These are phyloP conservation scores for Goniozus legneri DNA, from an alignment of 1,140 invertebrate genomes.

Conservation along the genomic window DNA sequence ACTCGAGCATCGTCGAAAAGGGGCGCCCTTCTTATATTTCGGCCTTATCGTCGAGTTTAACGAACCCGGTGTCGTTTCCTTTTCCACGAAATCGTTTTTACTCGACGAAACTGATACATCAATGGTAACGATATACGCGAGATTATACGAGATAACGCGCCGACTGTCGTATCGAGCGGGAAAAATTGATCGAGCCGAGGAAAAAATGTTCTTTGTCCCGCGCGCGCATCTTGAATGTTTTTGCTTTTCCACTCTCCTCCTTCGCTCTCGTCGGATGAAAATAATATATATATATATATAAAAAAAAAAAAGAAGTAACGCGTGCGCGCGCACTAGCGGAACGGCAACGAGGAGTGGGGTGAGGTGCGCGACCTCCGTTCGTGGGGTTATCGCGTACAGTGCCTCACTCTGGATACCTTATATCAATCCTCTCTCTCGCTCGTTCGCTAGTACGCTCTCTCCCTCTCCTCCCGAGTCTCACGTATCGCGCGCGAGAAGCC, in stretches of 20 bases:
- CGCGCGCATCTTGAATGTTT: slow-evolving; percentile 5
- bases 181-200: no score
- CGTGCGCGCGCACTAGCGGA: slow-evolving; percentile 11
- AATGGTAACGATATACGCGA: no score
- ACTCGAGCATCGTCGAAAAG: slow-evolving; percentile 2
- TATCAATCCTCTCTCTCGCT: slow-evolving; percentile 42
- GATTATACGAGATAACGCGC: no score
- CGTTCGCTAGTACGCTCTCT: no score
- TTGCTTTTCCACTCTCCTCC: slow-evolving; percentile 11
- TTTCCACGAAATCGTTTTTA: no score
- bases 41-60: slow-evolving; percentile 9
- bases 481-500: no score
- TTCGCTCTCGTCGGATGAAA: slow-evolving; percentile 8
- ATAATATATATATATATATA: background rate
- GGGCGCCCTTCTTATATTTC: slow-evolving; percentile 8
- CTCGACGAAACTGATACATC: no score
- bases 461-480: no score
- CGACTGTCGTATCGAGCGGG: no score
- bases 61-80: no score
- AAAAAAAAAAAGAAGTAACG: background rate
- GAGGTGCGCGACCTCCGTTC: slow-evolving; percentile 38
- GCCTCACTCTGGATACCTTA: slow-evolving; percentile 37
- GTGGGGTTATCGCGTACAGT: slow-evolving; percentile 49
- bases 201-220: background rate
- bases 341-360: no score